Evolutionary conservation across 2,797 vertebrate genomes (phyloP).

Genomic region (Clarias fuscus): DNA sequence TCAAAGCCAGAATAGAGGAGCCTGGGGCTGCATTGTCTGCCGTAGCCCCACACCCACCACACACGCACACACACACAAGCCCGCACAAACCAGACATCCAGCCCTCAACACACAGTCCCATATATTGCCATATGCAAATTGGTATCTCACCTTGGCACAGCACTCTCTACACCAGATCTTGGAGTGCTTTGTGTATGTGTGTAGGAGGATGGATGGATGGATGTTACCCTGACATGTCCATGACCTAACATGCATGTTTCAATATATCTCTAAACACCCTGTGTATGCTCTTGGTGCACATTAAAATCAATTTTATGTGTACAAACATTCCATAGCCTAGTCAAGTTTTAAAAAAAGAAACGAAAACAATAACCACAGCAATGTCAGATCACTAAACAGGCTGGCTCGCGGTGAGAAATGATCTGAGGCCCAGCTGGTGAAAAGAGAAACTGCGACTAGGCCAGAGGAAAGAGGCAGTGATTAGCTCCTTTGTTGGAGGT

Average conservation of each 20-base stretch:
- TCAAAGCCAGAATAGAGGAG: slow-evolving; percentile 82
- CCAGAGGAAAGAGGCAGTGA: slow-evolving; percentile 75
- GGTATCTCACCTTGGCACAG: slow-evolving; percentile 25
- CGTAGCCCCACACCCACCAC: slow-evolving; percentile 45
- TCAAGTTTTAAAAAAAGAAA: background rate
- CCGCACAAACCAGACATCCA: slow-evolving; percentile 53
- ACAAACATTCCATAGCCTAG: background rate
- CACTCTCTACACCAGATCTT: slow-evolving; percentile 1
- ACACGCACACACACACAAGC: slow-evolving; percentile 55
- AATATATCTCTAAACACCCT: background rate
- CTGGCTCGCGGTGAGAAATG: slow-evolving; percentile 49
- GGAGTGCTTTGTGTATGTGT: background rate
- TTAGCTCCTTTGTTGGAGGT: slow-evolving; percentile 87
- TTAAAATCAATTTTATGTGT: background rate
- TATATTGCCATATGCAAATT: slow-evolving; percentile 43
- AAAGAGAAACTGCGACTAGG: slow-evolving; percentile 46
- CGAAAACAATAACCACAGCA: background rate
- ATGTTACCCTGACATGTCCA: slow-evolving; percentile 1
- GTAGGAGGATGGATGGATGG: background rate
- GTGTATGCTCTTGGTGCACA: background rate
- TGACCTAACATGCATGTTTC: slow-evolving; percentile 3
- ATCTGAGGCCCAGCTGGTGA: slow-evolving; percentile 54
- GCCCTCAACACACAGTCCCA: slow-evolving; percentile 63
- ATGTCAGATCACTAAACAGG: slow-evolving; percentile 50
- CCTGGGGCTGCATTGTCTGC: slow-evolving; percentile 79